phyloP scores from a whole-genome alignment of 92 coral and sea anemone genomes.

The Zoanthus solanderi region DNA sequence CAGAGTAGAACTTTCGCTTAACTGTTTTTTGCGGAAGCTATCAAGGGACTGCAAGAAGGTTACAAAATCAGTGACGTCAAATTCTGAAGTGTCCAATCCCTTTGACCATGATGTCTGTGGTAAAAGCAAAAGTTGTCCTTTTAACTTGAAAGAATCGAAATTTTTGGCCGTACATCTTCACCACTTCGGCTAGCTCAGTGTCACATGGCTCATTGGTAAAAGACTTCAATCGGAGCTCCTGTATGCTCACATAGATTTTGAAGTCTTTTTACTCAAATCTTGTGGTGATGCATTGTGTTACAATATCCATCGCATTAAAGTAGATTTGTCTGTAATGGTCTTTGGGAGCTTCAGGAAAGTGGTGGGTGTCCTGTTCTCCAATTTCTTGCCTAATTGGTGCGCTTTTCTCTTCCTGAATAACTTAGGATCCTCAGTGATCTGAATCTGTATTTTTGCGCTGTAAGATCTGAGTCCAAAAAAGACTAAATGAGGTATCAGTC shows the following conservation, averaged over 20 bases:
- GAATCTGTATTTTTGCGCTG: conserved; percentile 7
- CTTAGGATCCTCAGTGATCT: conserved; percentile 48
- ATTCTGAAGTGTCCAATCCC: conserved; percentile 43
- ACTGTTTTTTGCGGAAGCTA: conserved; percentile 8
- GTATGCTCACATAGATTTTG: no score
- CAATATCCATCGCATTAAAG: neutral
- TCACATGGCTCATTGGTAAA: conserved; percentile 43
- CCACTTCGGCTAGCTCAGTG: conserved; percentile 49
- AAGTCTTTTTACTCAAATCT: neutral
- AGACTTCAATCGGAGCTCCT: conserved; percentile 52
- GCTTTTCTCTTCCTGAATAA: conserved; percentile 61
- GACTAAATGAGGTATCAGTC: conserved; percentile 31
- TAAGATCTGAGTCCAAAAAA: conserved; percentile 47
- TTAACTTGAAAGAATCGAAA: conserved; percentile 39
- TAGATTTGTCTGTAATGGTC: neutral
- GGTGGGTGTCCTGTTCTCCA: neutral
- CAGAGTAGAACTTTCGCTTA: conserved; percentile 48
- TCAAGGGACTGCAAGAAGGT: no score
- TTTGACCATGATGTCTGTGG: conserved; percentile 50
- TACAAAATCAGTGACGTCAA: conserved; percentile 24
- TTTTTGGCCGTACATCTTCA: conserved; percentile 38
- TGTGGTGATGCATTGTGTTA: neutral
- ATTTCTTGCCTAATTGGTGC: neutral
- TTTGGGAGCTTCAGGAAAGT: neutral
- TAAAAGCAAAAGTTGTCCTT: conserved; percentile 48